Base-by-base conservation (phyloP, 2,797 vertebrate species). In the Thripadectes ignobilis region DNA sequence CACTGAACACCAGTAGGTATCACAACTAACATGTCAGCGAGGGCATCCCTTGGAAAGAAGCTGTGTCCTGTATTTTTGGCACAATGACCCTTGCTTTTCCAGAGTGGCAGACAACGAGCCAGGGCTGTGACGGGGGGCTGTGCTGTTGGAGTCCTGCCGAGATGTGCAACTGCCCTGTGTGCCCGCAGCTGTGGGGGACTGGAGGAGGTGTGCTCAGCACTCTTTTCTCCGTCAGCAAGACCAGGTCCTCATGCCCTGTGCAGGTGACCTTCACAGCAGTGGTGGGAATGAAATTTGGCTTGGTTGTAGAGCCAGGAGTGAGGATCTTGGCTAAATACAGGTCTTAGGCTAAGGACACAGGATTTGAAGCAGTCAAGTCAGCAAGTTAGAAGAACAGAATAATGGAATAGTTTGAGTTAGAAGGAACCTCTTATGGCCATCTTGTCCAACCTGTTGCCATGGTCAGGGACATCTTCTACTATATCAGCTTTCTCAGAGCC, bases 91-190 rank as follows among this genome's bases (percentile, higher is more conserved):
- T 89, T 55, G 59, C 14, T 91, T 67, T 71, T 79, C 67, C 39
- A 30, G 52, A 54, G 22, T 14, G 8, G 18, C 39, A 46, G 54
- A 21, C 2, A 6, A 39, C 7, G 43, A 54, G 39, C 6, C 43
- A 51, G 62, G 1, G 4, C 52, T 69, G 48, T 69, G 58, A 26
- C 29, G 55, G 3, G 12, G 23, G 17, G 41, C 23, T 26, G n/a
- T 12, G 2, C 22, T 52, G n/a, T 7, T 57, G 54, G 57, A 57
- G 39, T 22, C 34, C 58, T 69, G 23, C 21, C 62, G 54, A 43
- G 46, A 21, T n/a, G 29, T 36, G 48, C 12, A 2, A 18, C 15
- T 4, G 6, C 30, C 55, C 36, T 0, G 0, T 69, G 7, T 24
- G 51, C 30, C 67, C 14, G 7, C 0, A 8, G 45, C 48, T n/a